phyloP scores from a whole-genome alignment of 92 coral and sea anemone species.

The Parazoanthus atlanticus region DNA sequence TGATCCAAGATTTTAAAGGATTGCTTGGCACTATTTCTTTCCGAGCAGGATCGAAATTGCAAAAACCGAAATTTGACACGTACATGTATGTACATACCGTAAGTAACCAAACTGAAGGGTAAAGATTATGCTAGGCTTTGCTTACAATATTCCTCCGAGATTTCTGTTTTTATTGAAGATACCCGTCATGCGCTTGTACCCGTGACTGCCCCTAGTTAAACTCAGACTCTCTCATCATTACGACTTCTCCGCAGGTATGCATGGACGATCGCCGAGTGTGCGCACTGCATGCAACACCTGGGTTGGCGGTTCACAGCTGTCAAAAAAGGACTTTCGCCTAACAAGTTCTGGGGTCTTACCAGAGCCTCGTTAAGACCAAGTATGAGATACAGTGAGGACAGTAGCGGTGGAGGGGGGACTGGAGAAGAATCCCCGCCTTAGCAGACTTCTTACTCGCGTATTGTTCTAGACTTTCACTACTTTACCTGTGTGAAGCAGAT shows the following conservation, averaged over 20 bases:
- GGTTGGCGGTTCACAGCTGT: slow-evolving; percentile 98
- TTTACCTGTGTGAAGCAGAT: not conserved
- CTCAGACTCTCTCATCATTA: not conserved
- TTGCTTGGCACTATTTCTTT: too few relatives aligned
- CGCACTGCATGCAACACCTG: slow-evolving; percentile 84
- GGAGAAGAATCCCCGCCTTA: slow-evolving; percentile 15
- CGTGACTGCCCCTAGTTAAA: not conserved
- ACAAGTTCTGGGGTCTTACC: slow-evolving; percentile 97
- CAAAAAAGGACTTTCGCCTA: slow-evolving; percentile 85
- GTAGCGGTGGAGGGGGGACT: slow-evolving; percentile 8
- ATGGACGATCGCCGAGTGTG: slow-evolving; percentile 98
- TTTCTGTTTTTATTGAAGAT: too few relatives aligned
- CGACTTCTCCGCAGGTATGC: slow-evolving; percentile 73
- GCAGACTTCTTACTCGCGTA: not conserved
- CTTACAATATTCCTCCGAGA: too few relatives aligned
- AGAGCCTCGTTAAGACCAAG: slow-evolving; percentile 92
- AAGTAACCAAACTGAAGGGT: too few relatives aligned
- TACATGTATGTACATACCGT: too few relatives aligned
- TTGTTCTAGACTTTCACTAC: not conserved
- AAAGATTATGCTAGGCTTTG: too few relatives aligned
- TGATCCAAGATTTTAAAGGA: too few relatives aligned
- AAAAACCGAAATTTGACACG: too few relatives aligned
- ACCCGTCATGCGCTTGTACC: too few relatives aligned
- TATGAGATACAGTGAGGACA: slow-evolving; percentile 64
- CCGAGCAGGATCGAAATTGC: too few relatives aligned